phyloP scores from a whole-genome alignment of 1,140 invertebrate genomes.

The Chironomus striatipennis region DNA sequence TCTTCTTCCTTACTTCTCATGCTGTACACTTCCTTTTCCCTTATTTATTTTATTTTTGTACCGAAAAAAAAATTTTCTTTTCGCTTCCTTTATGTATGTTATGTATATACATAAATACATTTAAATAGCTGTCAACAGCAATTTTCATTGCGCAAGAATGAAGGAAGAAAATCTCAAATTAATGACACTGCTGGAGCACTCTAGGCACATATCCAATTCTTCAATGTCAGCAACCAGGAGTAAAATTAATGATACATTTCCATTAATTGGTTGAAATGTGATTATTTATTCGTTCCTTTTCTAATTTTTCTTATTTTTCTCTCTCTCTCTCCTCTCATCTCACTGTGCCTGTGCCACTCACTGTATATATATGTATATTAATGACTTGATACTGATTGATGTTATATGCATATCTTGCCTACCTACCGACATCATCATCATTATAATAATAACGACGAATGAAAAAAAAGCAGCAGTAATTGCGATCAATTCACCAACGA shows the following conservation, averaged over 20 bases:
- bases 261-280: slow-evolving; percentile 20
- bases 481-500: neutral
- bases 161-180: slow-evolving; percentile 7
- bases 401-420: too few relatives aligned
- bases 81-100: too few relatives aligned
- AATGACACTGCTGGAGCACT: slow-evolving; percentile 6
- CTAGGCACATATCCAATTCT: slow-evolving; percentile 16
- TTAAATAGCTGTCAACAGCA: slow-evolving; percentile 12
- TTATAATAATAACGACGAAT: neutral
- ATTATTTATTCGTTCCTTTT: neutral
- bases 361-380: neutral
- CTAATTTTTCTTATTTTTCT: neutral
- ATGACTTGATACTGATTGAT: too few relatives aligned
- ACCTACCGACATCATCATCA: neutral
- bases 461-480: neutral
- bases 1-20: neutral
- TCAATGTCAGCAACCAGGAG: neutral
- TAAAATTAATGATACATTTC: slow-evolving; percentile 20
- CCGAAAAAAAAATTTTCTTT: too few relatives aligned
- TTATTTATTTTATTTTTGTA: too few relatives aligned
- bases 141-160: neutral
- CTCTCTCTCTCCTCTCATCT: too few relatives aligned
- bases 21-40: too few relatives aligned
- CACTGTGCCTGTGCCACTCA: neutral
- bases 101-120: neutral